Conservation (phyloP, 2,113 vertebrate genomes). For the Oplegnathus fasciatus region DNA sequence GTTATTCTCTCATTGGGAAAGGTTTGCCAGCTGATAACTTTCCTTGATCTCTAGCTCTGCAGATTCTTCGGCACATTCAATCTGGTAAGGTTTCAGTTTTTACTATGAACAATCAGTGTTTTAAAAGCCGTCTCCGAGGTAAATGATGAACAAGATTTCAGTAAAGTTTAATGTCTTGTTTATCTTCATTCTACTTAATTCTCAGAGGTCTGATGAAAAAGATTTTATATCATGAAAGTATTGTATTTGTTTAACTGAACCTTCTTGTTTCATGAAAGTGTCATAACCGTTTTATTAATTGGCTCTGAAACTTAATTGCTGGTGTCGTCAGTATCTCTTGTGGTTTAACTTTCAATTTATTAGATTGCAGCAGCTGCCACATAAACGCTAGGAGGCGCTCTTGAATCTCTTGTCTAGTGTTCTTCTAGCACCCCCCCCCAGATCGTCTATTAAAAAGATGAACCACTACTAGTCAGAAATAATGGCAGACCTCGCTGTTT, state of each 20-base stretch:
- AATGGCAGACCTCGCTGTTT: not conserved
- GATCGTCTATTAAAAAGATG: slow-evolving; percentile 53
- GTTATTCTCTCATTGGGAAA: slow-evolving; percentile 68
- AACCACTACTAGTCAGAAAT: not conserved
- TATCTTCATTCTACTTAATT: not conserved
- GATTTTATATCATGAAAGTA: not conserved
- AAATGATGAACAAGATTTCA: not conserved
- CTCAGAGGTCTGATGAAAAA: not conserved
- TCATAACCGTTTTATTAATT: not conserved
- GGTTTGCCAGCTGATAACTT: slow-evolving; percentile 56
- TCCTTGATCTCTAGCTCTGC: slow-evolving; percentile 37
- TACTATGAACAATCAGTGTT: not conserved
- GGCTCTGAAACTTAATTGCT: not conserved
- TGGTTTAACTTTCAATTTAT: not conserved
- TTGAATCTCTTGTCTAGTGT: not conserved
- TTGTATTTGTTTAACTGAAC: not conserved
- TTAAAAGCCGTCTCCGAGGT: not conserved
- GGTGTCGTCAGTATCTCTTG: not conserved
- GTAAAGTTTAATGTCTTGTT: not conserved
- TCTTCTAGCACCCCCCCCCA: not conserved
- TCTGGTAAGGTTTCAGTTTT: slow-evolving; percentile 54
- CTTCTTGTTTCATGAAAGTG: not conserved
- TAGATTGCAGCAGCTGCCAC: not conserved
- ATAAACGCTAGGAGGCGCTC: slow-evolving; percentile 52
- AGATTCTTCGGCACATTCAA: slow-evolving; percentile 32